Percentiles rank a stretch among this genome's conserved stretches.
Conservation (phyloP, 2,113 vertebrate genomes). For the Oreochromis tanganicae region DNA sequence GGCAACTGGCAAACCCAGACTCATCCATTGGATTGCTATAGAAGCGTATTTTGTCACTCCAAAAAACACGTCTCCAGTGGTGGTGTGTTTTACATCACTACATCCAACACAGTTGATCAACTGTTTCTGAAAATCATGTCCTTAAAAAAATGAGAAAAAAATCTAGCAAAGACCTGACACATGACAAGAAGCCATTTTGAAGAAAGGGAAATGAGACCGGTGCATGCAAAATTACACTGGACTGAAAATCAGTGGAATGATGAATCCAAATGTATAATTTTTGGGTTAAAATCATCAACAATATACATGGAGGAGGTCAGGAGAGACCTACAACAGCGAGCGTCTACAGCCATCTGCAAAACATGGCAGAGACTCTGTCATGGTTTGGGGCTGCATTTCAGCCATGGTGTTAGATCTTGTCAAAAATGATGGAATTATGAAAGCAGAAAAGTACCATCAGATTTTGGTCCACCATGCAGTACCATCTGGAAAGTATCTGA, state of each 20-base stretch:
- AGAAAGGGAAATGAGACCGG: background rate
- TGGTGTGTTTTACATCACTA: background rate
- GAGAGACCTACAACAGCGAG: background rate
- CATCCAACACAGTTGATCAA: background rate
- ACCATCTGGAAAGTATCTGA: background rate
- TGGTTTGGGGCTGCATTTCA: background rate
- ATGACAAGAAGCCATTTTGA: background rate
- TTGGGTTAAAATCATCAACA: background rate
- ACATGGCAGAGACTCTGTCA: background rate
- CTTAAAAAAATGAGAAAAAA: background rate
- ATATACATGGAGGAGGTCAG: background rate
- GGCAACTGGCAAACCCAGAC: background rate
- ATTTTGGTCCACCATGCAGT: background rate
- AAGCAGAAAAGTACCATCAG: background rate
- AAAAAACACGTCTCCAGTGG: background rate
- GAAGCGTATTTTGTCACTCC: background rate
- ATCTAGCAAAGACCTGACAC: background rate
- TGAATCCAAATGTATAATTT: background rate
- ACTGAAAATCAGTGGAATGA: background rate
- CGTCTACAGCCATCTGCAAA: background rate
- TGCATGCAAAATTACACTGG: background rate
- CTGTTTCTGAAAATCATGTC: background rate
- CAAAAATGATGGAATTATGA: background rate
- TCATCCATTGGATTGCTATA: background rate
- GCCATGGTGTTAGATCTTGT: background rate